Conservation (phyloP, 1,140 invertebrate genomes). For the Neodiprion pinetum region DNA sequence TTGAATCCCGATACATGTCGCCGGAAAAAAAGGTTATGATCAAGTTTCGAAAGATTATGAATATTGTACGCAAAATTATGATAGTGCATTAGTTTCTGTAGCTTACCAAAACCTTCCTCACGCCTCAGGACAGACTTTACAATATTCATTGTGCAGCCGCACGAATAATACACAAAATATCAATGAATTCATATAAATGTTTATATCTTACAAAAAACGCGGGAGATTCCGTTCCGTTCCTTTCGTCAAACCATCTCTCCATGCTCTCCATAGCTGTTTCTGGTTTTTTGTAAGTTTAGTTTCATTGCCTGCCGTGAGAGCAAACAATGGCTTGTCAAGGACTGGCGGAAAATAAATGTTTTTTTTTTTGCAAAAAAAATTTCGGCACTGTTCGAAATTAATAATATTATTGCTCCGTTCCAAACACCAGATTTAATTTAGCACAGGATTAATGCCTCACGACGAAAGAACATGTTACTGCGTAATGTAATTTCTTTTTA, state of each 20-base stretch:
- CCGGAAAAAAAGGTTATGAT: too few relatives aligned
- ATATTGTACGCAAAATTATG: too few relatives aligned
- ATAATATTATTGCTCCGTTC: too few relatives aligned
- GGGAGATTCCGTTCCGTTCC: slow-evolving; percentile 42
- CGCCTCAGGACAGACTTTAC: slow-evolving; percentile 42
- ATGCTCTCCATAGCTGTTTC: background rate
- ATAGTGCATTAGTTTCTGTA: too few relatives aligned
- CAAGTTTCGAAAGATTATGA: too few relatives aligned
- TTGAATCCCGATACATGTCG: too few relatives aligned
- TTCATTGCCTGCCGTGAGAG: background rate
- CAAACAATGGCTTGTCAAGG: background rate
- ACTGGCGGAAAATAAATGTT: background rate
- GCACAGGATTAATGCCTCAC: too few relatives aligned
- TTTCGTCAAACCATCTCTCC: background rate
- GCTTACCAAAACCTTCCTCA: slow-evolving; percentile 49
- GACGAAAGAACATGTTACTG: too few relatives aligned
- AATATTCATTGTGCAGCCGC: slow-evolving; percentile 47
- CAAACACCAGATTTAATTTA: too few relatives aligned
- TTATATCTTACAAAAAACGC: slow-evolving; percentile 31
- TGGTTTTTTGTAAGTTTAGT: background rate
- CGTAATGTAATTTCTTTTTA: too few relatives aligned
- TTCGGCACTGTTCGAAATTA: background rate
- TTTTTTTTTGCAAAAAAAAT: background rate
- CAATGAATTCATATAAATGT: slow-evolving; percentile 4
- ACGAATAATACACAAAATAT: slow-evolving; percentile 28